These are phyloP conservation scores for Crotalus viridis DNA, from an alignment of 2,113 vertebrate genomes.

Conservation along the genomic window DNA sequence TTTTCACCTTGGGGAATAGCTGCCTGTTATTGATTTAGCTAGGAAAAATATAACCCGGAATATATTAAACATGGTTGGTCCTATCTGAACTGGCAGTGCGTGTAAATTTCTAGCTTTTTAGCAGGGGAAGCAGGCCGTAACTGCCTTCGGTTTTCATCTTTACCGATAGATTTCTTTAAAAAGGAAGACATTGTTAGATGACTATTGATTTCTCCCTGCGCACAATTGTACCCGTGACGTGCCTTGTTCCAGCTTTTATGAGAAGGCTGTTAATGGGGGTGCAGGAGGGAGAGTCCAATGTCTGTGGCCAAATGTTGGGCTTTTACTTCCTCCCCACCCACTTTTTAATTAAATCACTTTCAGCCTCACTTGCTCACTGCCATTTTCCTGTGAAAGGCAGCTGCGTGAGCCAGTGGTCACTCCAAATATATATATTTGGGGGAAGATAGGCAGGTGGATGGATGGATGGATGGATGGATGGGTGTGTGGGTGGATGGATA, in stretches of 20 bases:
- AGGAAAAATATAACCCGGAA: conserved; percentile 48
- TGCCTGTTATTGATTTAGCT: conserved; percentile 53
- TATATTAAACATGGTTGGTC: conserved; percentile 41
- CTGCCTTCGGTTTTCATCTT: conserved; percentile 33
- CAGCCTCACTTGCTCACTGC: not conserved
- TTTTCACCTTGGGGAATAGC: conserved; percentile 56
- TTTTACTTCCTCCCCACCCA: not conserved
- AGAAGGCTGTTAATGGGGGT: conserved; percentile 14
- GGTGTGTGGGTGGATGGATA: no score
- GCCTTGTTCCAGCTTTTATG: conserved; percentile 22
- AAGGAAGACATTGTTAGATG: conserved; percentile 11
- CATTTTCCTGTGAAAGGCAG: not conserved
- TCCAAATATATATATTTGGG: not conserved
- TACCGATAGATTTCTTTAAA: conserved; percentile 40
- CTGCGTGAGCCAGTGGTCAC: conserved; percentile 23
- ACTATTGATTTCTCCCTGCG: conserved; percentile 35
- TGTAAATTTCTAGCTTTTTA: conserved; percentile 52
- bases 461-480: not conserved
- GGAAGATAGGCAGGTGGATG: not conserved
- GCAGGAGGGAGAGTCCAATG: conserved; percentile 25
- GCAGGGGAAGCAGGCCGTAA: conserved; percentile 41
- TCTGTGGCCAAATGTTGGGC: not conserved
- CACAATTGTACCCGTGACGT: conserved; percentile 27
- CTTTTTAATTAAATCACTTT: conserved; percentile 32
- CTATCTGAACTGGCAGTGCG: conserved; percentile 36